A percentile compares a stretch with the other conserved stretches of the same genome.
phyloP scores from a whole-genome alignment of 2,113 vertebrate species.

The Alligator mississippiensis region DNA sequence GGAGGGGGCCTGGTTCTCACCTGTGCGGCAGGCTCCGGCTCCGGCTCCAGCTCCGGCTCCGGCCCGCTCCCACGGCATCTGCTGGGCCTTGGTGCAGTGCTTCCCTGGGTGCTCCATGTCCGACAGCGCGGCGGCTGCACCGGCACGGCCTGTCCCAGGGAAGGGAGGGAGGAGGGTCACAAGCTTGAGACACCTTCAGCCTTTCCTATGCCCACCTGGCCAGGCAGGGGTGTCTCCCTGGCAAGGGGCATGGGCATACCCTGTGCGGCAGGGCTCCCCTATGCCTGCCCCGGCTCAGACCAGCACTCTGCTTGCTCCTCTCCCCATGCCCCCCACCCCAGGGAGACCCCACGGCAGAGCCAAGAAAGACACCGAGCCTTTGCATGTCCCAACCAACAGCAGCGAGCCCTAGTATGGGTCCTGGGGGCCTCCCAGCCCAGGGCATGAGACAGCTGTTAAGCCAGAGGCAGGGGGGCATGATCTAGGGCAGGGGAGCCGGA shows the following conservation, averaged over 20 bases:
- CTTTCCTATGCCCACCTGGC: background rate
- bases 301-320: no score
- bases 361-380: no score
- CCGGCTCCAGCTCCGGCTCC: no score
- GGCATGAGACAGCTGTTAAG: background rate
- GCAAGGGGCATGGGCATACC: background rate
- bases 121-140: accelerated
- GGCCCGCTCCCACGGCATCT: no score
- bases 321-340: no score
- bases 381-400: no score
- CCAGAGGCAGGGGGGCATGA: background rate
- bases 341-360: no score
- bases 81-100: no score
- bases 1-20: background rate
- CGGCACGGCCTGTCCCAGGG: background rate
- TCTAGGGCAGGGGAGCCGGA: background rate
- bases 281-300: no score
- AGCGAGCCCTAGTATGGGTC: no score
- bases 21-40: background rate
- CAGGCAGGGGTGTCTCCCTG: background rate
- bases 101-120: background rate
- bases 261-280: no score
- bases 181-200: background rate
- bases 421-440: background rate
- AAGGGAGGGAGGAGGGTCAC: no score